phyloP scores from a whole-genome alignment of 2,888 invertebrate species.

The Tortricodes alternella region DNA sequence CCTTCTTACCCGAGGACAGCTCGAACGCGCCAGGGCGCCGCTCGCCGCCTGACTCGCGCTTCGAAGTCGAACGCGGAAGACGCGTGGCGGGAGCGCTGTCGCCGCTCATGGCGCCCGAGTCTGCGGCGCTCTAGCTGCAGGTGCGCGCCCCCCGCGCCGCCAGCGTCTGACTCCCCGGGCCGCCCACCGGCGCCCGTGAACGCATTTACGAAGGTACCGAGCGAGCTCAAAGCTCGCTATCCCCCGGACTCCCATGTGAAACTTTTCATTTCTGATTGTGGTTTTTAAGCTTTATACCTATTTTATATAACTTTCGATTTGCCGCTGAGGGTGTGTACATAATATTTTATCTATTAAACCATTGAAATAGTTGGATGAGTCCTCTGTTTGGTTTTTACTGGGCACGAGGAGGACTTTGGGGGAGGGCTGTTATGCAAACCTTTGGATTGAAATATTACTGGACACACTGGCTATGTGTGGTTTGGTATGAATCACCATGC shows the following conservation, averaged over 20 bases:
- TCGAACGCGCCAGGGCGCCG: conserved; percentile 63
- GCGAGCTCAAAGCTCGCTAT: conserved; percentile 59
- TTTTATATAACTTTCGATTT: conserved; percentile 61
- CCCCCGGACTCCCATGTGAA: conserved; percentile 50
- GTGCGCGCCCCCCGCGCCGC: conserved; percentile 68
- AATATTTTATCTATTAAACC: conserved; percentile 57
- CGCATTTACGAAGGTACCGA: conserved; percentile 74
- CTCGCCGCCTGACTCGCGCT: conserved; percentile 88
- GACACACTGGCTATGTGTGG: conserved; percentile 2
- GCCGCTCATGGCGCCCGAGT: conserved; percentile 90
- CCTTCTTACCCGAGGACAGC: conserved; percentile 90
- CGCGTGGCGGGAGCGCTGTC: conserved; percentile 90
- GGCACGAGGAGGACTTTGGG: not conserved
- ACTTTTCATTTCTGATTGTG: conserved; percentile 57
- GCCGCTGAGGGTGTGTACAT: conserved; percentile 63
- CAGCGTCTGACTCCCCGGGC: conserved; percentile 67
- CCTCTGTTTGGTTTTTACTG: conserved; percentile 47
- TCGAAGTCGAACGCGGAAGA: conserved; percentile 90
- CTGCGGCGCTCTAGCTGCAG: conserved; percentile 86
- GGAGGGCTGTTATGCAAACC: not conserved
- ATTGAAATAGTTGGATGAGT: conserved; percentile 53
- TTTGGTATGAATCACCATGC: conserved; percentile 25
- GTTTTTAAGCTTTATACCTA: conserved; percentile 73
- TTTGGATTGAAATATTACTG: not conserved
- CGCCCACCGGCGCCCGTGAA: conserved; percentile 33